A percentile compares a stretch with the other conserved stretches of the same genome.
Conservation (phyloP, 2,113 vertebrate genomes). For the Erpornis zantholeuca region DNA sequence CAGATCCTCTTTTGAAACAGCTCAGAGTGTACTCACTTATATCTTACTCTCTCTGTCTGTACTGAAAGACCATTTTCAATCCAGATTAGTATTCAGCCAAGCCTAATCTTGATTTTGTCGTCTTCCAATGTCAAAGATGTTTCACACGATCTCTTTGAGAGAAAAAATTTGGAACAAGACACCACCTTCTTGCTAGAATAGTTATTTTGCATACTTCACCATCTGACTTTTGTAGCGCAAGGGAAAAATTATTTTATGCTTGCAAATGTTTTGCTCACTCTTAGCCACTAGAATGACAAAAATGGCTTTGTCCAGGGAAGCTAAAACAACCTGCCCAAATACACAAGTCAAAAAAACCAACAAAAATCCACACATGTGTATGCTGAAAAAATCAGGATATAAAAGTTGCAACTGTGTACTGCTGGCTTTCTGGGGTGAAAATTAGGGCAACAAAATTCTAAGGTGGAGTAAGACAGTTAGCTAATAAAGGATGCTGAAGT, state of each 20-base stretch:
- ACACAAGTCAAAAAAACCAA: fast-evolving
- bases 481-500: background rate
- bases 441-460: background rate
- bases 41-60: background rate
- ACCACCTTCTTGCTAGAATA: background rate
- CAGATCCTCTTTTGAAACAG: background rate
- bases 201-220: background rate
- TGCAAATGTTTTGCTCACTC: background rate
- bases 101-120: background rate
- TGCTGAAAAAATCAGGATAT: background rate
- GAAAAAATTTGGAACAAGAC: background rate
- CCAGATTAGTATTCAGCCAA: background rate
- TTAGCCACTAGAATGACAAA: background rate
- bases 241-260: background rate
- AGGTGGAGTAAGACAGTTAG: background rate
- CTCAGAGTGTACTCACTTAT: background rate
- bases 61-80: background rate
- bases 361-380: fast-evolving
- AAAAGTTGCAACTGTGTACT: background rate
- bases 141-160: background rate
- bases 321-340: background rate
- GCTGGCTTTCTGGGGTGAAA: background rate
- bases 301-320: background rate
- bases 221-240: background rate
- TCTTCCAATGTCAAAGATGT: background rate